These are phyloP conservation scores for Parelbella ahira DNA, from an alignment of 2,888 invertebrate genomes.

Conservation along the genomic window DNA sequence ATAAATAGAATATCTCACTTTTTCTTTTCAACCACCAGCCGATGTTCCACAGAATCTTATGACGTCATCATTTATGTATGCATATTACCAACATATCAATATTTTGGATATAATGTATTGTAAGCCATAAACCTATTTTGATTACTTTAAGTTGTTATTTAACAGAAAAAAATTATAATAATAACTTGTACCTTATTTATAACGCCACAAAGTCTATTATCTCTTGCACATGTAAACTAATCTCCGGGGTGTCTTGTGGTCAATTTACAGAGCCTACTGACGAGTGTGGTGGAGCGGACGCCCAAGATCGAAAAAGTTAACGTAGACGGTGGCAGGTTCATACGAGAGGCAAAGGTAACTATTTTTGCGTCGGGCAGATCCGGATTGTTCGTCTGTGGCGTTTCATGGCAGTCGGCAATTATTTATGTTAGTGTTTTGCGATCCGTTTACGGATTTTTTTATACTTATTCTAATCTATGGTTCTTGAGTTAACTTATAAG, in stretches of 20 bases:
- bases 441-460: background rate
- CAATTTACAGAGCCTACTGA: constrained; percentile 90
- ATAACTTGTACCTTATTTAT: no score
- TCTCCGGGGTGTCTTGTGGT: constrained; percentile 56
- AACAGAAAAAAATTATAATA: no score
- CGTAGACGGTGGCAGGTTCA: constrained; percentile 95
- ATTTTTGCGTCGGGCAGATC: constrained; percentile 32
- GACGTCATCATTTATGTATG: no score
- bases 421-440: background rate
- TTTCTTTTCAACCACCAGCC: no score
- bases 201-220: constrained; percentile 14
- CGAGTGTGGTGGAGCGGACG: constrained; percentile 94
- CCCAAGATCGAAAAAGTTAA: constrained; percentile 97
- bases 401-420: constrained; percentile 37
- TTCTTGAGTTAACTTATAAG: no score
- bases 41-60: no score
- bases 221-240: constrained; percentile 28
- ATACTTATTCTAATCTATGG: no score
- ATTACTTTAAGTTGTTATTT: no score
- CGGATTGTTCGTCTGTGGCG: constrained; percentile 34
- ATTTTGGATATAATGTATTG: no score
- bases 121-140: no score
- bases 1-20: no score
- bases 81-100: no score
- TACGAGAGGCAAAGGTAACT: constrained; percentile 98